Evolutionary conservation across 2,113 vertebrate genomes (phyloP).

Genomic region (Rhodinocichla rosea): DNA sequence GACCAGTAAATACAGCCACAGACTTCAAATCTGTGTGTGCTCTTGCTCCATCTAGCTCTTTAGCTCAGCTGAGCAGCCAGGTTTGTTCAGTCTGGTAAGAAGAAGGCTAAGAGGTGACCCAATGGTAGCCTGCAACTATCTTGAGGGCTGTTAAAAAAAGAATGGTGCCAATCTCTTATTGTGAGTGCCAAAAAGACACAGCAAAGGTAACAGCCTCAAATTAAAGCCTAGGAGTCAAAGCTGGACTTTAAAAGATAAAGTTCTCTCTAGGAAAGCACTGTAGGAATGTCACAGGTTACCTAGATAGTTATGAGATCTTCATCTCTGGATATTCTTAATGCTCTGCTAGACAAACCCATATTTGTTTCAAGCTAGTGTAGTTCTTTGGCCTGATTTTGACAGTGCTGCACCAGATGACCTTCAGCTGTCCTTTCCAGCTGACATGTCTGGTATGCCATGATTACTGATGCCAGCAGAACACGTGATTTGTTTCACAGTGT

Average conservation of each 20-base stretch:
- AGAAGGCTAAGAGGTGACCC: background rate
- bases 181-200: background rate
- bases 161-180: background rate
- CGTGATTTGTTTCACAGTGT: background rate
- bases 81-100: background rate
- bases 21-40: background rate
- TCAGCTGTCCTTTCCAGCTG: background rate
- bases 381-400: background rate
- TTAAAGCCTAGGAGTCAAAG: background rate
- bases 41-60: background rate
- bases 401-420: background rate
- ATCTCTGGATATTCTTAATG: background rate
- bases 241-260: background rate
- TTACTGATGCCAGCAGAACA: background rate
- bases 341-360: background rate
- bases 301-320: background rate
- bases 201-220: background rate
- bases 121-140: background rate
- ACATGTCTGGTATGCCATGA: background rate
- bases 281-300: background rate
- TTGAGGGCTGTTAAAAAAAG: background rate
- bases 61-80: background rate
- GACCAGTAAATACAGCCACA: background rate
- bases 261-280: background rate
- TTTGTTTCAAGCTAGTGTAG: background rate